Evolutionary conservation across 2,888 invertebrate species (phyloP), one percentile per base, ranked within the genome.

Genomic region (Zootermopsis nevadensis): DNA sequence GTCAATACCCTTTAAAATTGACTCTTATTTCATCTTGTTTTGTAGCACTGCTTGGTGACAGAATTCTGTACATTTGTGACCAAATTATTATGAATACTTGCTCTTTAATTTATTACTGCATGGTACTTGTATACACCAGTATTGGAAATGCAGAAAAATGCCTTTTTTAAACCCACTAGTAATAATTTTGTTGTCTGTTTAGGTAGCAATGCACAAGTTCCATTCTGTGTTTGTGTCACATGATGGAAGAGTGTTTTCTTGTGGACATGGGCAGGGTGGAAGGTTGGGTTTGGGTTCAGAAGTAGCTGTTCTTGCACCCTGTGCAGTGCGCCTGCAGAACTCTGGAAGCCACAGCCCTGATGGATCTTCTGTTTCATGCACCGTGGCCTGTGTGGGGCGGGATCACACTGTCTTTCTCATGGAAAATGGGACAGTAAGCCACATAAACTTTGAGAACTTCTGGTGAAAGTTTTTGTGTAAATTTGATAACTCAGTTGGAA

Each of bases 241-340:
- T 1, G 90, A 90, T 82, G 92, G 92, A 0, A 89, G 90, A 80
- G 93, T 94, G 2, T 97, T 93, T 90, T 92, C 94, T 31, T 95
- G 96, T 88, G 98, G 97, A 0, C 95, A 96, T 89, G 94, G 96
- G 22, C 94, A 93, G 85, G 95, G 95, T 24, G 95, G 95, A 0
- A 89, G 95, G 30, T 92, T 97, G 27, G 97, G 97, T 55, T 92
- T 94, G 10, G 92, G 93, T 0, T 90, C 91, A 80, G 92, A 93
- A 86, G 89, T 90, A 80, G 92, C 93, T 0, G 91, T 91, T 27
- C 89, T 94, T 0, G 89, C 90, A 15, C 94, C 94, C 1, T 88
- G 89, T 80, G 87, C 86, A 67, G 86, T 92, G 7, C 88, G 87
- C 74, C 88, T 90, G 83, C 81, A 84, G 12, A 84, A 85, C n/a